Evolutionary conservation across 2,888 invertebrate species (phyloP), one percentile per base, ranked within the genome.

Genomic region (Abrostola tripartita): DNA sequence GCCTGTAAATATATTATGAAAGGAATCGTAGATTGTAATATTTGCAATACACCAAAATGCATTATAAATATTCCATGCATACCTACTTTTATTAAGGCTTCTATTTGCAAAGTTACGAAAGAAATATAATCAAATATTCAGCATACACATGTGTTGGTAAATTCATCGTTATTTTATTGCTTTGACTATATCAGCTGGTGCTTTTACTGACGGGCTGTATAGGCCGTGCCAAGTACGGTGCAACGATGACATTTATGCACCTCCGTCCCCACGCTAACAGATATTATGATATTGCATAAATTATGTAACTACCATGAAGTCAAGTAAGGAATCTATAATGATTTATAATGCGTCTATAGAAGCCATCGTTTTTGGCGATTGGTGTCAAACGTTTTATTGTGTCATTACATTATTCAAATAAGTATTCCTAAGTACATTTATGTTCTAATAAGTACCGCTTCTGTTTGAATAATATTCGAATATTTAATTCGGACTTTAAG

Each of bases 81-180:
- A 78, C 74, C 24, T 24, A 24, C 24, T 76, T 75, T 70, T 68
- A 61, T 62, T 52, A 59, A 61, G 50, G 71, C 77, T 79, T 73
- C 79, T 74, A 85, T 69, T 59, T 65, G 55, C 64, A 59, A 66
- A 67, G 71, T 83, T 87, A 82, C 86, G 81, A 82, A 86, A 89
- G 65, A 66, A 66, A 74, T 58, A 47, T 53, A 63, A 74, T 86
- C 81, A 84, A 70, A 83, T 87, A 91, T 89, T 89, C 88, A 83
- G 74, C 69, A 78, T 65, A 76, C 76, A 79, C 81, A 74, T 72
- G 74, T 81, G 79, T 90, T 89, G 85, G 88, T 79, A 84, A 84
- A 85, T 76, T 70, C 78, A 73, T 78, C 72, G 78, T 65, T 78
- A 69, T 79, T 89, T 87, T 86, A 85, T 85, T 84, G 83, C 82